Base-by-base conservation (phyloP, 2,113 vertebrate species). In the Oreochromis niloticus region DNA sequence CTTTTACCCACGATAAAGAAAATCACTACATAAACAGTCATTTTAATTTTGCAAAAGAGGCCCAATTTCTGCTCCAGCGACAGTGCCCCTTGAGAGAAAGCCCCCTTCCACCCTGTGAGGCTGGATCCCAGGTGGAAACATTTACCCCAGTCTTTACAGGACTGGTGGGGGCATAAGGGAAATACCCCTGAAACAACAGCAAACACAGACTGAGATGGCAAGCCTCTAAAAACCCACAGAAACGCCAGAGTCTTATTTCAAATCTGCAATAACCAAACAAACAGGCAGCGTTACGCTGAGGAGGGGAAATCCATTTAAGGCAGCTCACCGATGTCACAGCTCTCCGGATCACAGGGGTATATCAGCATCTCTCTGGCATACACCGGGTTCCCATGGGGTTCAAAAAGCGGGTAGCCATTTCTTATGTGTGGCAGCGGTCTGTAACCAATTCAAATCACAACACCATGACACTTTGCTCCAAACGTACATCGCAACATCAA, bases 361-460 rank as follows among this genome's bases (percentile, higher is more conserved):
- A 96, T 97, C 86, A 99, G 95, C 46, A 98, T 94, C 46, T 98
- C 93, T 95, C 96, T 96, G 73, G 97, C 98, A 87, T 96, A 97
- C 12, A 98, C 91, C 3, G 98, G 98, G 89, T 98, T 97, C 89
- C 98, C 98, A 81, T 87, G 3, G 27, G 98, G 97, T 43, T 50
- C 71, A 95, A 98, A 98, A 90, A 90, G 92, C 1, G 4, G 71
- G 83, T 4, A 92, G 87, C 96, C 97, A 79, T 97, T 97, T 94
- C 94, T 95, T 63, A 97, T 94, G 93, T 99, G 98, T 89, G 98
- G 98, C 92, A 99, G 95, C 3, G 96, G 92, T 80, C 98, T 99
- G 94, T 48, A 95, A 91, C 48, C 81, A 83, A 80, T 56, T 57
- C 19, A 88, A 9, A 82, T 7, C 4, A 80, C 68, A 48, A 19